A percentile compares a stretch with the other conserved stretches of the same genome.
Evolutionary conservation across 2,888 invertebrate species (phyloP).

Genomic region (Nemoura dubitans): DNA sequence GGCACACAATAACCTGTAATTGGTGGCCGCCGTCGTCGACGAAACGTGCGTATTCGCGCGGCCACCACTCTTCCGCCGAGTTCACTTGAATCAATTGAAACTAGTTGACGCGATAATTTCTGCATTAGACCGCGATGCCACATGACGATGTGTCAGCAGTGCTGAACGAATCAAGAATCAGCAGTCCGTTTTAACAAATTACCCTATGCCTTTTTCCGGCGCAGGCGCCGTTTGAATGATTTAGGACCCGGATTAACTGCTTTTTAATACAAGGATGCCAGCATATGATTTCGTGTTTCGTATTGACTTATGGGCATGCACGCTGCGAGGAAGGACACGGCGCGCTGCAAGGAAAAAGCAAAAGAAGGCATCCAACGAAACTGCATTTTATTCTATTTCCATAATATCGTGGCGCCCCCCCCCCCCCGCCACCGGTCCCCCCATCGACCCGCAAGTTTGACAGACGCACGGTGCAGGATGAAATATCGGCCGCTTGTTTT

Average conservation of each 20-base stretch:
- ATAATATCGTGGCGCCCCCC: neutral
- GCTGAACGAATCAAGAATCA: constrained; percentile 7
- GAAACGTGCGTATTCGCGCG: constrained; percentile 16
- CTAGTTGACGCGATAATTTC: constrained; percentile 32
- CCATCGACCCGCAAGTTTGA: neutral
- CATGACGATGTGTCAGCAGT: neutral
- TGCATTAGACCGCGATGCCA: neutral
- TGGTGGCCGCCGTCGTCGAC: constrained; percentile 29
- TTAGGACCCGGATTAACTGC: constrained; percentile 10
- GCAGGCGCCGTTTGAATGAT: constrained; percentile 1
- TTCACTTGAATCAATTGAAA: constrained; percentile 39
- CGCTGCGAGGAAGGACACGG: neutral
- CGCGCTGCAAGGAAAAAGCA: neutral
- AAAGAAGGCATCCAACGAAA: too few species aligned
- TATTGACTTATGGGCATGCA: constrained; percentile 21
- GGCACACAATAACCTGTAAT: constrained; percentile 35
- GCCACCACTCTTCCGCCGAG: neutral
- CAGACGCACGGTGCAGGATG: neutral
- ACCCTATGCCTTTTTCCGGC: neutral
- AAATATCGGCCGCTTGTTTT: constrained; percentile 34
- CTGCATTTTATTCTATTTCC: constrained; percentile 16
- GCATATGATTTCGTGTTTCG: neutral
- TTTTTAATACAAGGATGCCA: constrained; percentile 2
- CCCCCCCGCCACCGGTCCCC: neutral
- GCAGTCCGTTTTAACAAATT: constrained; percentile 23